These are phyloP conservation scores for Lichenostomus cassidix DNA, from an alignment of 2,113 vertebrate species.

Conservation along the genomic window DNA sequence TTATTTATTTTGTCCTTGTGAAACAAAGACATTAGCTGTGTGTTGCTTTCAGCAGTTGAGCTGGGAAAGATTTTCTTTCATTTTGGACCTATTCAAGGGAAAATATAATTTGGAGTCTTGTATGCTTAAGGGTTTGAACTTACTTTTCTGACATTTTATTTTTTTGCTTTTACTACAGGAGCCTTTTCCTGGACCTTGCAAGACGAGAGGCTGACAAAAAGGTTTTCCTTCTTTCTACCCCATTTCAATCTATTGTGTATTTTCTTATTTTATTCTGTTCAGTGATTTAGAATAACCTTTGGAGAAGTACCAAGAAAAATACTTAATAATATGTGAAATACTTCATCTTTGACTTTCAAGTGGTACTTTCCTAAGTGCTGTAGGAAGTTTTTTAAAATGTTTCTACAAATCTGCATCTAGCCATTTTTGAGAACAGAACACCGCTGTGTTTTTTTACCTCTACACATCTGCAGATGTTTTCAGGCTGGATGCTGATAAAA, in stretches of 20 bases:
- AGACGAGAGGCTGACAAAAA: background rate
- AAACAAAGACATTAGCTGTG: background rate
- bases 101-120: background rate
- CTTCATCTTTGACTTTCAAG: background rate
- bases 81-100: background rate
- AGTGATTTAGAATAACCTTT: background rate
- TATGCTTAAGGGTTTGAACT: background rate
- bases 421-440: background rate
- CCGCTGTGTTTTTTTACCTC: background rate
- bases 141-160: background rate
- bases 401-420: background rate
- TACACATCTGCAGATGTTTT: background rate
- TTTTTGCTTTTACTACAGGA: background rate
- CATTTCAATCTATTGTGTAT: background rate
- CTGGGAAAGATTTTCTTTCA: background rate
- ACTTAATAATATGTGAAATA: background rate
- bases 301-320: background rate
- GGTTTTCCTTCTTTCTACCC: background rate
- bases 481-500: background rate
- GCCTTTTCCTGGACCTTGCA: background rate
- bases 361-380: background rate
- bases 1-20: background rate
- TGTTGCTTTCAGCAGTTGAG: background rate
- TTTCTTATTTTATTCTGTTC: background rate
- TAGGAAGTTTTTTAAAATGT: background rate